Percentiles rank a stretch among this genome's conserved stretches.
These are phyloP conservation scores for Oreotrochilus melanogaster DNA, from an alignment of 2,113 vertebrate genomes.

Conservation along the genomic window DNA sequence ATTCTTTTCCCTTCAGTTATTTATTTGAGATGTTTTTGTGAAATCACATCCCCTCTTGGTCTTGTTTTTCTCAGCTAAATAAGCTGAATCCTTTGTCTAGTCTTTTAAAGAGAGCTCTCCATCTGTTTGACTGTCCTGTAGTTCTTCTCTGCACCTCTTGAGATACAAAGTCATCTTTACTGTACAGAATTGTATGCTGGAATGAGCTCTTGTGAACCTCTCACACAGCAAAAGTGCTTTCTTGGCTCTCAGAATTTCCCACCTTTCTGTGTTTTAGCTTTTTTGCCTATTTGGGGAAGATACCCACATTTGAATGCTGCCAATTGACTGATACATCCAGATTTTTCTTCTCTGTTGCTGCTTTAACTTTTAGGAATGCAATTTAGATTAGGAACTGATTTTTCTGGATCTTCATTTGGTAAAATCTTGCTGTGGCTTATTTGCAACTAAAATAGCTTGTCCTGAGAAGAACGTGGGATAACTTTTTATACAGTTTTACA, in stretches of 20 bases:
- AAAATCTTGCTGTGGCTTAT: not conserved
- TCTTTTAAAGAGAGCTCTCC: not conserved
- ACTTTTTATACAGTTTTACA: not conserved
- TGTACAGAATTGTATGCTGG: not conserved
- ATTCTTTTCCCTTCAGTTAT: not conserved
- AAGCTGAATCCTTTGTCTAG: not conserved
- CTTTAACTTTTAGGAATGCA: not conserved
- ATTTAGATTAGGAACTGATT: not conserved
- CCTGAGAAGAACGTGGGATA: not conserved
- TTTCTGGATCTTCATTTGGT: not conserved
- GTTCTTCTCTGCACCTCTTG: not conserved
- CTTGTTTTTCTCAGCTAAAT: not conserved
- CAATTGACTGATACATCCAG: not conserved
- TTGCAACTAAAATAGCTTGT: not conserved
- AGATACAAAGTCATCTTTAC: constrained; percentile 4
- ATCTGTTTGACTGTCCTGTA: not conserved
- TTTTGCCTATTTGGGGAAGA: not conserved
- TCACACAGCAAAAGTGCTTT: not conserved
- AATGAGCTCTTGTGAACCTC: constrained; percentile 10
- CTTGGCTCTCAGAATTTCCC: not conserved
- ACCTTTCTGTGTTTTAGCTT: not conserved
- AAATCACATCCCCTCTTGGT: not conserved
- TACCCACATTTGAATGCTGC: not conserved
- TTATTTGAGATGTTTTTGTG: not conserved
- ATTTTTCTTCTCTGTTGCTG: not conserved